phyloP scores from a whole-genome alignment of 2,113 vertebrate species.

The Mastomys natalensis region DNA sequence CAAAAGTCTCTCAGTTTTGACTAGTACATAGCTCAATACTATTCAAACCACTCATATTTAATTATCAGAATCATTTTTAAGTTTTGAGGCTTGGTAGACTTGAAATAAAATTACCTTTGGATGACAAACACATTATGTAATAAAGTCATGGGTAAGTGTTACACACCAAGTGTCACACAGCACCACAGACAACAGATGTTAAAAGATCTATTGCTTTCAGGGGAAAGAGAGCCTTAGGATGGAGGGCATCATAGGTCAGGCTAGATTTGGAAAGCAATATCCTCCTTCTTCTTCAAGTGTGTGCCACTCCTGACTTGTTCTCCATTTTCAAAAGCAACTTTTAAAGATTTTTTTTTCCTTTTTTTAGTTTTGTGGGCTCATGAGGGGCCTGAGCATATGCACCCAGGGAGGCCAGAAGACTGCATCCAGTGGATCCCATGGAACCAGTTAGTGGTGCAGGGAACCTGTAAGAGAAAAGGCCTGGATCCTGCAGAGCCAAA shows the following conservation, averaged over 20 bases:
- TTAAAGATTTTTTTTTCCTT: background rate
- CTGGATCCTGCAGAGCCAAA: background rate
- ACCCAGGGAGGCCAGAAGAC: background rate
- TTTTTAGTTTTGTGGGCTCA: background rate
- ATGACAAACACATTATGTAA: slow-evolving; percentile 31
- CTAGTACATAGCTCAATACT: background rate
- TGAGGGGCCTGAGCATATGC: background rate
- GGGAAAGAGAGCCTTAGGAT: background rate
- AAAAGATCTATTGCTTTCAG: accelerated
- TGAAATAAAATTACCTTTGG: slow-evolving; percentile 53
- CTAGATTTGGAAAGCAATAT: background rate
- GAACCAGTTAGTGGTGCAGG: background rate
- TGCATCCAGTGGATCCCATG: background rate
- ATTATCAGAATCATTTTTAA: slow-evolving; percentile 47
- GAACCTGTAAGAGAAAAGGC: background rate
- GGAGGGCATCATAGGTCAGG: background rate
- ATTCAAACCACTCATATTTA: slow-evolving; percentile 34
- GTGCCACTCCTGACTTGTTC: background rate
- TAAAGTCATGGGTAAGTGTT: background rate
- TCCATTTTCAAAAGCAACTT: background rate
- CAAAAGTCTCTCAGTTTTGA: background rate
- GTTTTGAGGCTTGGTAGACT: slow-evolving; percentile 43
- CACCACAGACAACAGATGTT: background rate
- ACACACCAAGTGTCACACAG: background rate
- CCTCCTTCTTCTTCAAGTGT: background rate